phyloP scores from a whole-genome alignment of 2,797 vertebrate species.

The Microctenopoma stevenorrisi region DNA sequence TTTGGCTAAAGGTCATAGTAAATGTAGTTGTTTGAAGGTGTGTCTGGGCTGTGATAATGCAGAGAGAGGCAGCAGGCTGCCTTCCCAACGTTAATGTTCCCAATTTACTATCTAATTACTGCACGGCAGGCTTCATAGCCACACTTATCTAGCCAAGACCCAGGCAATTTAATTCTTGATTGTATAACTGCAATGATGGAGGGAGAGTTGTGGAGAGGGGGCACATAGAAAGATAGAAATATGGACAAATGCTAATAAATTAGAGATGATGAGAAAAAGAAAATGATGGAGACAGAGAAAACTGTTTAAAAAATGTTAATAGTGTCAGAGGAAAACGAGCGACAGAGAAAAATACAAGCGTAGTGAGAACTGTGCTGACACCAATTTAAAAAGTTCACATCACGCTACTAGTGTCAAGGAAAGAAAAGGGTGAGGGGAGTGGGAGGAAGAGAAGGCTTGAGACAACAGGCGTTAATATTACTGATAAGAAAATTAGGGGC shows the following conservation, averaged over 20 bases:
- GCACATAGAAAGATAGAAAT: constrained; percentile 71
- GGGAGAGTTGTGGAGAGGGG: constrained; percentile 76
- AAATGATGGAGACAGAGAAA: constrained; percentile 53
- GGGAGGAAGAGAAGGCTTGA: constrained; percentile 56
- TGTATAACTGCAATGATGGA: constrained; percentile 77
- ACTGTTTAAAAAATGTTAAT: constrained; percentile 73
- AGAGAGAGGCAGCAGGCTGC: constrained; percentile 77
- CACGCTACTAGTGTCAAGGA: constrained; percentile 74
- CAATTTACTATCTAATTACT: constrained; percentile 88
- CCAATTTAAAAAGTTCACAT: constrained; percentile 88
- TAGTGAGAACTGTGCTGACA: constrained; percentile 81
- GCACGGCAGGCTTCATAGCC: constrained; percentile 83
- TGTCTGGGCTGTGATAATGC: constrained; percentile 83
- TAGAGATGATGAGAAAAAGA: constrained; percentile 73
- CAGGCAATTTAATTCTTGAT: constrained; percentile 89
- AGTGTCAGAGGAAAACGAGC: constrained; percentile 70
- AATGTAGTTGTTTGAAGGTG: constrained; percentile 82
- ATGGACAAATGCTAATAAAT: constrained; percentile 79
- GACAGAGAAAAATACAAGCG: constrained; percentile 65
- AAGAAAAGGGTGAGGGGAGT: constrained; percentile 59
- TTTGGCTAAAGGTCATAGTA: constrained; percentile 78
- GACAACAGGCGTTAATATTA: constrained; percentile 59
- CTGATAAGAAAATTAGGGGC: constrained; percentile 75
- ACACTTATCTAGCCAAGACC: constrained; percentile 86
- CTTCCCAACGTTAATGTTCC: constrained; percentile 82